These are phyloP conservation scores for Melierax canorus DNA, from an alignment of 2,113 vertebrate genomes.

Conservation along the genomic window DNA sequence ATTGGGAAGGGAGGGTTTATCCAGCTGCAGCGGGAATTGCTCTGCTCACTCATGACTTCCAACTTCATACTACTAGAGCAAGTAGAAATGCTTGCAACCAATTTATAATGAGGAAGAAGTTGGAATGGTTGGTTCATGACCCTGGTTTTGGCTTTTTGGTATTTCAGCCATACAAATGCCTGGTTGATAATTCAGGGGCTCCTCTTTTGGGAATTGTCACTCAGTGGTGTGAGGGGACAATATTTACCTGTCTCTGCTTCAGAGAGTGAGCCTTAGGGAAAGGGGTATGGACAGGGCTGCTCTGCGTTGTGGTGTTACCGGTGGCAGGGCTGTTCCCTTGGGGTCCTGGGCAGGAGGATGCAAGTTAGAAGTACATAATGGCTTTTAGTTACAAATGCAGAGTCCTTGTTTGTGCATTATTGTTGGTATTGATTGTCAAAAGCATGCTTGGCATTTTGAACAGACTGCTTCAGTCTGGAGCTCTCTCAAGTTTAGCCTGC, in stretches of 20 bases:
- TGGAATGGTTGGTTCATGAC: neutral
- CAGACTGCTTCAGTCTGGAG: neutral
- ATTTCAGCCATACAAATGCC: neutral
- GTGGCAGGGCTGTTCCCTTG: neutral
- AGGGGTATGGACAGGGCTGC: fast-evolving
- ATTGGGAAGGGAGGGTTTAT: slow-evolving; percentile 8
- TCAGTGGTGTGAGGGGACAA: too few species aligned
- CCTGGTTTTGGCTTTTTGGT: neutral
- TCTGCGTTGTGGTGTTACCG: neutral
- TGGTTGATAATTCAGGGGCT: neutral
- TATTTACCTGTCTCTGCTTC: neutral
- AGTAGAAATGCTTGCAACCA: neutral
- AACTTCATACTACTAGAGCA: neutral
- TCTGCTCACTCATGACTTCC: neutral
- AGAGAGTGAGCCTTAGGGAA: neutral
- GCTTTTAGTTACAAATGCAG: neutral
- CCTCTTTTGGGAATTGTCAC: neutral
- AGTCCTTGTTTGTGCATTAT: neutral
- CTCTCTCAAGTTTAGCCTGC: neutral
- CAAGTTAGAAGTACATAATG: neutral
- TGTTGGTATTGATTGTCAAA: neutral
- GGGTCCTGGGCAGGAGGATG: neutral
- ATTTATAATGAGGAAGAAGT: neutral
- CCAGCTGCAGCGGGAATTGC: slow-evolving; percentile 40
- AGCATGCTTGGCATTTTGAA: neutral